phyloP scores from a whole-genome alignment of 2,797 vertebrate species.

The Gobio occitaniae region DNA sequence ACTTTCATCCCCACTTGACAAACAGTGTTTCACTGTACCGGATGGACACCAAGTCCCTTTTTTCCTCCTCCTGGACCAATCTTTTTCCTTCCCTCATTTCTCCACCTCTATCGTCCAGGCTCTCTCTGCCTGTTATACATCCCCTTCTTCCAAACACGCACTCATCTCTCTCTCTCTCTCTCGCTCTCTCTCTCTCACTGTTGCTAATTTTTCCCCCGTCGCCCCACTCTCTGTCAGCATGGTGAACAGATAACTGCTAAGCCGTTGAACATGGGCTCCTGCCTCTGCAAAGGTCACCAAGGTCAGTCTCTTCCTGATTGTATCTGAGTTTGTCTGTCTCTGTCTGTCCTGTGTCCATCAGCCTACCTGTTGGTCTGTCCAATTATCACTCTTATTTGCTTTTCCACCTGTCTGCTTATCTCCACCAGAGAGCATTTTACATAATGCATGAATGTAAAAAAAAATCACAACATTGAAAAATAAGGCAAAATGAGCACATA shows the following conservation, averaged over 20 bases:
- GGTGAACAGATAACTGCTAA: slow-evolving; percentile 80
- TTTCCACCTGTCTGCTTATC: slow-evolving; percentile 36
- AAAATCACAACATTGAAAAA: neutral
- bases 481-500: neutral
- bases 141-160: slow-evolving; percentile 14
- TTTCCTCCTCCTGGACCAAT: slow-evolving; percentile 21
- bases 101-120: slow-evolving; percentile 35
- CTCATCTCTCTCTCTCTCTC: slow-evolving; percentile 47
- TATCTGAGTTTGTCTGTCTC: slow-evolving; percentile 27
- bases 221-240: slow-evolving; percentile 68
- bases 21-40: slow-evolving; percentile 63
- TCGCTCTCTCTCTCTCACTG: slow-evolving; percentile 48
- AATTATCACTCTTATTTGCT: slow-evolving; percentile 13
- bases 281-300: slow-evolving; percentile 85
- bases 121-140: slow-evolving; percentile 20
- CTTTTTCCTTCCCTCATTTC: slow-evolving; percentile 26
- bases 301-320: slow-evolving; percentile 74
- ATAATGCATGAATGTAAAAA: neutral
- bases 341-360: slow-evolving; percentile 23
- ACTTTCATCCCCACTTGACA: slow-evolving; percentile 64
- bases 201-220: slow-evolving; percentile 50
- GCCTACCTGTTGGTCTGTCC: slow-evolving; percentile 24
- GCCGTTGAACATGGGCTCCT: slow-evolving; percentile 80
- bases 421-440: slow-evolving; percentile 1
- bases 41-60: slow-evolving; percentile 47